Base-by-base conservation (phyloP, 2,888 invertebrate species). In the Phymatocera aterrima region DNA sequence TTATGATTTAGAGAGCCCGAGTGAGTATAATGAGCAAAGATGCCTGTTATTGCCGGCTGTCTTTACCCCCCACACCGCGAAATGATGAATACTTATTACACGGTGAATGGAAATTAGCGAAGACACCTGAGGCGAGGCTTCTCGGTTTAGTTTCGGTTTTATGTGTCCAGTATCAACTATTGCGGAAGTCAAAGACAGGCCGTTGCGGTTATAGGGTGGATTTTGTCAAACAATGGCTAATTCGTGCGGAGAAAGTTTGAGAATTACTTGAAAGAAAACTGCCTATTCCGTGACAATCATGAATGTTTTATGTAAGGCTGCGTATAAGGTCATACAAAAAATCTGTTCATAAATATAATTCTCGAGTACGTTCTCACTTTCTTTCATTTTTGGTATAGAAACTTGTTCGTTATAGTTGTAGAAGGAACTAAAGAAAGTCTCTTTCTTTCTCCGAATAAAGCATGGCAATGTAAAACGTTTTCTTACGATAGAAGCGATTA, bases 51-150 rank as follows among this genome's bases (percentile, higher is more conserved):
- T 51, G 24, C 21, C 60, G 43, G 43, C 43, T 43, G 15, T 43
- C 43, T 8, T 43, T 43, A 43, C 1, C 8, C n/a, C n/a, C n/a
- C n/a, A n/a, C n/a, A n/a, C n/a, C n/a, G n/a, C n/a, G n/a, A 28
- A 60, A 60, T 31, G 3, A 5, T 28, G 31, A 28, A 34, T n/a
- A 31, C 24, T 60, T 31, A 31, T 28, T 60, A 60, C 31, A 28
- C n/a, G n/a, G n/a, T 60, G 60, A 5, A 8, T 34, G 37, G 37
- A 64, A 64, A 64, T 37, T 6, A 37, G 34, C 18, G 18, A n/a
- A n/a, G 64, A 64, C 64, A 64, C 37, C 10, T 64, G 37, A 64
- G 64, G 37, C 64, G 37, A 64, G 64, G 37, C 1, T 37, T 61
- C 34, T 21, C n/a, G n/a, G n/a, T n/a, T n/a, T n/a, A n/a, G n/a